Base-by-base conservation (phyloP, 2,888 invertebrate species). In the Lagria hirta region DNA sequence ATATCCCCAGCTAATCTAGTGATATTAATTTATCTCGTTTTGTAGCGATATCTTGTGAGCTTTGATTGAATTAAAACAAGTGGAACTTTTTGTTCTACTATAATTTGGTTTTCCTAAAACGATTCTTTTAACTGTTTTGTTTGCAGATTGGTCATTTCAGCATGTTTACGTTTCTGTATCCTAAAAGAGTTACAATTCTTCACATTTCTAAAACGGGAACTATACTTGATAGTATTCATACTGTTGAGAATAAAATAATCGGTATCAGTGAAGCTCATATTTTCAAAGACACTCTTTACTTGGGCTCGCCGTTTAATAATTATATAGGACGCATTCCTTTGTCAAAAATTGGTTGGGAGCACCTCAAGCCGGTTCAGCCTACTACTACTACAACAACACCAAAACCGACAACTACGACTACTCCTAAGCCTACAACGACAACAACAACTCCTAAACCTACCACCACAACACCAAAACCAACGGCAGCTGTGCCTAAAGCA, bases 161-260 rank as follows among this genome's bases (percentile, higher is more conserved):
- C 2, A 32, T 45, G 7, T 16, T 73, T 0, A 52, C 67, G 1
- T 53, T 48, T 4, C 3, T 54, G 2, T n/a, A 18, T 10, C 75
- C 79, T 3, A 68, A 71, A 16, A 70, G 77, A 33, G 63, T 76
- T 2, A 82, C 82, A 1, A 68, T 87, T 26, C 55, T 87, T 20
- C 82, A 84, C 60, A 57, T 88, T 1, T 82, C 86, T 60, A 81
- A 81, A 75, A 76, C 77, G 55, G 91, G 90, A 11, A 81, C 84
- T 45, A 78, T 90, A 48, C 64, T 86, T 3, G 83, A 84, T 14
- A 78, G 81, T 3, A 75, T 85, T 49, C 83, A 83, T 60, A 79
- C 80, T 24, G 76, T 75, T 0, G 23, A 36, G 12, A 81, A 72
- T 20, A 74, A 76, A 12, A 58, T 83, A 1, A 37, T 51, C 0